Conservation (phyloP, 2,113 vertebrate genomes). For the Daphoenositta chrysoptera region DNA sequence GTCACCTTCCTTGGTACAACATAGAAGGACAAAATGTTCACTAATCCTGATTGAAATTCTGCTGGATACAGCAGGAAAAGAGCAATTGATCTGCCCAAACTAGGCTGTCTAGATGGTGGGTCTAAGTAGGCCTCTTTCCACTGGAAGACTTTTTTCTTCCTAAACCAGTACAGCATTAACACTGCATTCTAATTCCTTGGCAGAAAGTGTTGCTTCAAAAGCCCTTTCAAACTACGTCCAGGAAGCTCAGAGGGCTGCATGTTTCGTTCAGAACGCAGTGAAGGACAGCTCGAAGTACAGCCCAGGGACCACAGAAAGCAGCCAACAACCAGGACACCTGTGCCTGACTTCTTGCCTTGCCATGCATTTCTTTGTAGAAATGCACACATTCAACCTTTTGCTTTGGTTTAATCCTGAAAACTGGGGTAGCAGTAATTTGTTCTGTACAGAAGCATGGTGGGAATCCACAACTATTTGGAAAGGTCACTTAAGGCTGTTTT, state of each 20-base stretch:
- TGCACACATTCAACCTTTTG: neutral
- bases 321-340: neutral
- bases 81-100: neutral
- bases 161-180: neutral
- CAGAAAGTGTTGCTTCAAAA: neutral
- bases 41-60: neutral
- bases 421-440: neutral
- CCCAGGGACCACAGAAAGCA: neutral
- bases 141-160: neutral
- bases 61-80: neutral
- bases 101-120: neutral
- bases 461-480: neutral
- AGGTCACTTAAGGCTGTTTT: neutral
- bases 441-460: neutral
- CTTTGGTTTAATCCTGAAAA: neutral
- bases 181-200: neutral
- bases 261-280: neutral
- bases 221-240: neutral
- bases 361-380: neutral
- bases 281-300: neutral
- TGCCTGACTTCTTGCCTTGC: neutral
- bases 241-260: neutral
- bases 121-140: neutral
- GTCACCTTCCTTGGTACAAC: neutral
- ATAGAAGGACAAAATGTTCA: neutral